Base-by-base conservation (phyloP, 35 echinoderm and acorn worm genomes). In the Heliocidaris tuberculata region DNA sequence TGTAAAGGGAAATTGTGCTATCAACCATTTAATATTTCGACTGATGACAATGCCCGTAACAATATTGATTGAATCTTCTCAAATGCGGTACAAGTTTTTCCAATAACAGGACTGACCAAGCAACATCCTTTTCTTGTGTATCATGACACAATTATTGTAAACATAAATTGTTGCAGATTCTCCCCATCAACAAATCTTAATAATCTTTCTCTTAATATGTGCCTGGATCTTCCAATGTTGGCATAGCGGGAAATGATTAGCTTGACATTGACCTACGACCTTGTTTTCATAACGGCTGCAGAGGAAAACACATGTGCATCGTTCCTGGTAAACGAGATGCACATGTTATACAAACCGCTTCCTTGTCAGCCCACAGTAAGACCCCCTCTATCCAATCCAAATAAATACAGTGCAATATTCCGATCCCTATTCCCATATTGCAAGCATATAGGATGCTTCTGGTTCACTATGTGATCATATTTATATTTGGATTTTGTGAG, bases 311-410 rank as follows among this genome's bases (percentile, higher is more conserved):
- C 87, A 89, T 89, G 87, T 48, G 87, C 12, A 30, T 17, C 32
- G 87, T 48, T 89, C 85, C 13, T 86, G 6, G 87, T 89, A 89
- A 89, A 89, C 87, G 47, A 89, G 87, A 89, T 89, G 87, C 87
- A 89, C 12, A 89, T 89, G 87, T 89, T 47, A 89, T 48, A 89
- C 87, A 89, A 89, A 32, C 87, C 87, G 31, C 87, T 89, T 89
- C 87, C 87, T 89, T 78, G 65, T 78, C 65, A 78, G 27, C 21
- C 65, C 27, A n/a, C 17, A n/a, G 65, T 21, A 78, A 24, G 27
- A 19, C 65, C 59, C 65, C 65, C 21, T 78, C 65, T 24, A 78
- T 27, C 65, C 65, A 78, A 78, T 78, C 65, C 21, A 78, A 78
- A 78, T 78, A 78, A 78, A 78, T 78, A 78, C 65, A 78, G 21